Base-by-base conservation (phyloP, 2,888 invertebrate genomes). In the Xylophagus ater region DNA sequence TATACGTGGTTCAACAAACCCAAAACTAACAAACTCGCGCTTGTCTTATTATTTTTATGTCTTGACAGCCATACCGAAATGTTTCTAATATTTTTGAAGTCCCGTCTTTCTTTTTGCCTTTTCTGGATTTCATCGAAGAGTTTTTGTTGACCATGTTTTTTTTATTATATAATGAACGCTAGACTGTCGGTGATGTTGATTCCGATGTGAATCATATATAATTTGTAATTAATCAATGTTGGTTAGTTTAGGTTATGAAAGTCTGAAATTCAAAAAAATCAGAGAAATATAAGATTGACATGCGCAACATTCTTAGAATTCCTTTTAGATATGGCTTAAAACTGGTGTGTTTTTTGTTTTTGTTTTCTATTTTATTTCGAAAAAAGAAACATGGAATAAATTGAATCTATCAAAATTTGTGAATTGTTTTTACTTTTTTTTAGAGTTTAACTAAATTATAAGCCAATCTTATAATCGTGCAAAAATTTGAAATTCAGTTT, bases 31-130 rank as follows among this genome's bases (percentile, higher is more conserved):
- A 21, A 37, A 37, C 29, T 37, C 29, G 12, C 29, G 15, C 29
- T 21, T 37, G 37, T 37, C 37, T 37, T 37, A 29, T 37, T 37
- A 37, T 29, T 29, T 37, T 17, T 21, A 12, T n/a, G 20, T 23
- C 31, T 37, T 37, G 37, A 37, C 37, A 37, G 37, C 37, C 37
- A 21, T 37, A 37, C 37, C 37, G 18, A 37, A 37, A 31, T n/a
- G n/a, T n/a, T n/a, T n/a, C n/a, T n/a, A n/a, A n/a, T n/a, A n/a
- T n/a, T n/a, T n/a, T n/a, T n/a, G n/a, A n/a, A n/a, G n/a, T n/a
- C n/a, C n/a, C n/a, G n/a, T 25, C 6, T 7, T 21, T n/a, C 17
- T 13, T 23, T 31, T 24, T 24, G 7, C 18, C 24, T 15, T 14
- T 30, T 37, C 12, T 12, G 31, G 21, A 37, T 37, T 37, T 37